Conservation (phyloP, 2,113 vertebrate species). For the Lanius collurio region DNA sequence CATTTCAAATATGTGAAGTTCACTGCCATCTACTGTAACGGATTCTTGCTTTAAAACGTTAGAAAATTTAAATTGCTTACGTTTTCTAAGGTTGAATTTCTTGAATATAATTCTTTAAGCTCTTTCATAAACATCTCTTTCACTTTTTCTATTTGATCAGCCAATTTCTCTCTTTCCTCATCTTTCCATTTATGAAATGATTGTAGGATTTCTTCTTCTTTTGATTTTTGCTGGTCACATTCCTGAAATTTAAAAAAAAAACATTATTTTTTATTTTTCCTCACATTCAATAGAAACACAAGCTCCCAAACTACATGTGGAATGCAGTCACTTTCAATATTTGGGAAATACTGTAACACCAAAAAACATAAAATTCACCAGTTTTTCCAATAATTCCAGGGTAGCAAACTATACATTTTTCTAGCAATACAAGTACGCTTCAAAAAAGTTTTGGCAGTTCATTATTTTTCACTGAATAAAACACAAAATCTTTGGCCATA, state of each 20-base stretch:
- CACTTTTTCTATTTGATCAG: conserved; percentile 86
- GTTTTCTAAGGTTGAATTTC: conserved; percentile 78
- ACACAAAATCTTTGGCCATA: not conserved
- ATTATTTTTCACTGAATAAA: not conserved
- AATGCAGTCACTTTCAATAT: not conserved
- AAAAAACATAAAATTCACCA: not conserved
- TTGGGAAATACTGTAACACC: not conserved
- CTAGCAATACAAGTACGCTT: not conserved
- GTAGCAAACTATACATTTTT: not conserved
- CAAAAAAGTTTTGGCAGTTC: not conserved
- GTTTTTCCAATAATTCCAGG: not conserved
- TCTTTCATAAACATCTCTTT: conserved; percentile 88
- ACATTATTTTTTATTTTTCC: not conserved
- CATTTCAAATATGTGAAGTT: not conserved
- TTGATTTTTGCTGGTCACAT: conserved; percentile 81
- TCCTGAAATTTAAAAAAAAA: conserved; percentile 75
- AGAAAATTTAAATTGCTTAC: conserved; percentile 63
- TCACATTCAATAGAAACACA: not conserved
- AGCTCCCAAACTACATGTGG: not conserved
- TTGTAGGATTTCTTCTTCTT: conserved; percentile 82
- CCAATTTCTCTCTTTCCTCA: conserved; percentile 84
- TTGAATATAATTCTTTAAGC: conserved; percentile 83
- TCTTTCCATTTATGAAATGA: conserved; percentile 87
- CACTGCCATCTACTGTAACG: not conserved
- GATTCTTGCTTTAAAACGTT: not conserved